Evolutionary conservation across 2,113 vertebrate species (phyloP).

Genomic region (Rhea americana): DNA sequence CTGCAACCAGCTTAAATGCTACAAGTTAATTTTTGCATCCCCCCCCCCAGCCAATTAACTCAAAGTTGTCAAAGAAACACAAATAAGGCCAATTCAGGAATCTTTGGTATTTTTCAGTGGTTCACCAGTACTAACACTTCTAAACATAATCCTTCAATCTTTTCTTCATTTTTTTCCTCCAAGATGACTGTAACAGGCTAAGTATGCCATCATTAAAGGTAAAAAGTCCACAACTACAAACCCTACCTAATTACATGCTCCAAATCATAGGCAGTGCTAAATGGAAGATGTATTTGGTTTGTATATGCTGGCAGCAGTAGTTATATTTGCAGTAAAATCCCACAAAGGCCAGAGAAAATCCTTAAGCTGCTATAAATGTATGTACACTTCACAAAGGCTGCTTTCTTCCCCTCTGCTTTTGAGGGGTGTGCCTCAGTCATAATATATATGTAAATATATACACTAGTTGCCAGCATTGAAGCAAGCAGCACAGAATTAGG

Average conservation of each 20-base stretch:
- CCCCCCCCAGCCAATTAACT: not conserved
- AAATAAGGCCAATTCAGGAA: not conserved
- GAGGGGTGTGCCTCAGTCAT: not conserved
- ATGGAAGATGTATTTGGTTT: not conserved
- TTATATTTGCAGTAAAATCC: slow-evolving; percentile 1
- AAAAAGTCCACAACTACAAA: not conserved
- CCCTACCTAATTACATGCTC: not conserved
- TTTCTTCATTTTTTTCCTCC: not conserved
- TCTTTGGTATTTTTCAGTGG: slow-evolving; percentile 1
- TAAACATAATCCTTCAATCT: not conserved
- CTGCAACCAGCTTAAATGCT: not conserved
- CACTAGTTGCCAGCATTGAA: not conserved
- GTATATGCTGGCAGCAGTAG: not conserved
- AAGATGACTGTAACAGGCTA: not conserved
- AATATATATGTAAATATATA: not conserved
- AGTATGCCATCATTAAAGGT: not conserved
- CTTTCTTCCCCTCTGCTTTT: not conserved
- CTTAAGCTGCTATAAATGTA: not conserved
- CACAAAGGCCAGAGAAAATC: not conserved
- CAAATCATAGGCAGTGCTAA: not conserved
- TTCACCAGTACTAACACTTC: not conserved
- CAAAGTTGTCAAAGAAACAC: not conserved
- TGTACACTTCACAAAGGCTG: not conserved
- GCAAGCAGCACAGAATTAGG: not conserved
- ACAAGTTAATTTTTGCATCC: not conserved